These are phyloP conservation scores for Maconellicoccus hirsutus DNA, from an alignment of 1,140 invertebrate genomes.

Conservation along the genomic window DNA sequence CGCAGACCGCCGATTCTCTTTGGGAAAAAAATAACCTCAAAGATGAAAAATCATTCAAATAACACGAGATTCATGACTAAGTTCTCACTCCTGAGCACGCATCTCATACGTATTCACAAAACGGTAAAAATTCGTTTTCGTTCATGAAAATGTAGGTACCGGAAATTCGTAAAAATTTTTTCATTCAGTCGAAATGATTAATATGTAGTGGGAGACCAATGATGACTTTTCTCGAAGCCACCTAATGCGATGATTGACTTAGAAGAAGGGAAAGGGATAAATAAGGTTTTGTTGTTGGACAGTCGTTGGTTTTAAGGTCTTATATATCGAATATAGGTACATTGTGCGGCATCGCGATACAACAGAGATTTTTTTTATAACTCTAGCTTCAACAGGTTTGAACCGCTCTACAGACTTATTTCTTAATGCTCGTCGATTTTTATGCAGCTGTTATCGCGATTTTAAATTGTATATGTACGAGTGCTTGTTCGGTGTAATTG, in stretches of 20 bases:
- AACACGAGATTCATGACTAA: no score
- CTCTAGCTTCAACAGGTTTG: neutral
- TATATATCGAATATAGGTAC: neutral
- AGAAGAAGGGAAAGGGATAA: constrained; percentile 3
- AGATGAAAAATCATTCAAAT: no score
- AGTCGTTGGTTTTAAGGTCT: constrained; percentile 3
- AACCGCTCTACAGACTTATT: neutral
- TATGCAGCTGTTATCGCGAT: neutral
- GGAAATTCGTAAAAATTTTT: neutral
- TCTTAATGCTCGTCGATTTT: neutral
- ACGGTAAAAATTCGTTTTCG: neutral
- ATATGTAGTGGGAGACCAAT: neutral
- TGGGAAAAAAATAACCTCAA: no score
- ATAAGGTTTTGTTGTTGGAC: constrained; percentile 8
- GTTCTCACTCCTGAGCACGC: no score
- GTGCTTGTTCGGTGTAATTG: neutral
- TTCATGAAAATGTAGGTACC: constrained; percentile 3
- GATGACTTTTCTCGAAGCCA: constrained; percentile 2
- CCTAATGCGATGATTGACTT: constrained; percentile 7
- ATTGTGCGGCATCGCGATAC: constrained; percentile 6
- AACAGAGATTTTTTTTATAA: neutral
- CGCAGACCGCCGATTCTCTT: no score
- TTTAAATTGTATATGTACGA: neutral
- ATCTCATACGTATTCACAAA: no score
- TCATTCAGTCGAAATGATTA: constrained; percentile 4